Evolutionary conservation across 2,888 invertebrate species (phyloP).

Genomic region (Steinernema carpocapsae): DNA sequence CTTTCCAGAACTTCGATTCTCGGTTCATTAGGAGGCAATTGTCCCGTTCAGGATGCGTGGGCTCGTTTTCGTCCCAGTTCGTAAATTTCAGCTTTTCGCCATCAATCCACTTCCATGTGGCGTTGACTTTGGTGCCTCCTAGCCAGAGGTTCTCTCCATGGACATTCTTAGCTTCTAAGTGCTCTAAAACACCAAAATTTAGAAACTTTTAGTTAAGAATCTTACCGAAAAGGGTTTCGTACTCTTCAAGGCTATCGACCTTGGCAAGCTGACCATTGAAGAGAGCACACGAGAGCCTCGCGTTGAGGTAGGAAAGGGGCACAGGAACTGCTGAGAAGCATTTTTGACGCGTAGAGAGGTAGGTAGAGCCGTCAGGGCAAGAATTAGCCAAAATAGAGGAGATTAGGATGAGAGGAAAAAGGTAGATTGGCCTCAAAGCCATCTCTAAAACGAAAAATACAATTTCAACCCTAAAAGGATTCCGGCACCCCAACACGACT

Average conservation of each 20-base stretch:
- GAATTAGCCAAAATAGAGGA: not conserved
- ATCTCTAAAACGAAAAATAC: too few relatives aligned
- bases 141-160: not conserved
- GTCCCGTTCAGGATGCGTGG: not conserved
- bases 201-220: not conserved
- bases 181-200: not conserved
- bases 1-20: not conserved
- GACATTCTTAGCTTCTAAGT: not conserved
- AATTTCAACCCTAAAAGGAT: too few relatives aligned
- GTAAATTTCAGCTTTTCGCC: not conserved
- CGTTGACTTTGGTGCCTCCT: conserved; percentile 20
- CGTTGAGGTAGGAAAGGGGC: not conserved
- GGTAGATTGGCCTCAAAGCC: too few relatives aligned
- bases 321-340: not conserved
- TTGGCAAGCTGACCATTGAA: not conserved
- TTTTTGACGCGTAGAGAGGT: not conserved
- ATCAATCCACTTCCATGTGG: not conserved
- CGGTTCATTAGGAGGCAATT: not conserved
- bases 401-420: too few relatives aligned
- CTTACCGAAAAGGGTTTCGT: not conserved
- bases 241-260: not conserved
- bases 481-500: too few relatives aligned
- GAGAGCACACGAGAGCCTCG: not conserved
- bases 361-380: not conserved
- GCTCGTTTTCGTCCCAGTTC: not conserved